Evolutionary conservation across 2,113 vertebrate species (phyloP), one percentile per base, ranked within the genome.

Genomic region (Hydrolagus affinis): DNA sequence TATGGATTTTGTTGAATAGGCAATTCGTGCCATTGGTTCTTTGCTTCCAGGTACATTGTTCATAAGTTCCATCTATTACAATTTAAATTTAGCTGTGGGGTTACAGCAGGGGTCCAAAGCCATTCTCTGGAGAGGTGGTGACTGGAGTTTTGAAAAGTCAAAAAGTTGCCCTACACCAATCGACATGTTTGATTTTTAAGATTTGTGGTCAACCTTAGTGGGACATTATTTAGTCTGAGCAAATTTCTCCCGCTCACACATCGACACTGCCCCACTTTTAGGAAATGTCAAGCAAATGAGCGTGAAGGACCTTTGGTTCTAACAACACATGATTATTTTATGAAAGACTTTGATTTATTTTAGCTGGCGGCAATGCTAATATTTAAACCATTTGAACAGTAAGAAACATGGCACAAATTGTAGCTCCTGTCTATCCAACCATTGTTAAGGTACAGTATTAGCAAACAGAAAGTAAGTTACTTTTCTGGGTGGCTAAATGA

Each of bases 331-430:
- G 25, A 83, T 83, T 66, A 66, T 66, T 66, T 66, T 28, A 44
- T 44, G 8, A 66, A 17, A 30, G 60, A 83, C 17, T 66, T 60
- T 78, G n/a, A 62, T 64, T 66, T 12, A 23, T 30, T 10, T 64
- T 57, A 64, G 77, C 23, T 83, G 64, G 77, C 57, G 59, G 56
- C 57, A 78, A 23, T 77, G 19, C n/a, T 77, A 77, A 78, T 59
- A 6, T 59, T 32, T 59, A 23, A 11, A 59, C 6, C 57, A 77
- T 77, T 23, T 77, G 23, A 12, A 60, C 57, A 12, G n/a, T 60
- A 59, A 60, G 3, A 77, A 60, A 60, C 23, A 77, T 57, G 23
- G 19, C 21, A 60, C 4, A 60, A 77, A 21, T 23, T 11, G 75
- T 14, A 23, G n/a, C 25, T 76, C 32, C n/a, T 74, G 1, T 56